Percentiles rank a stretch among this genome's conserved stretches.
These are phyloP conservation scores for Nothoprocta pentlandii DNA, from an alignment of 2,113 vertebrate species.

Conservation along the genomic window DNA sequence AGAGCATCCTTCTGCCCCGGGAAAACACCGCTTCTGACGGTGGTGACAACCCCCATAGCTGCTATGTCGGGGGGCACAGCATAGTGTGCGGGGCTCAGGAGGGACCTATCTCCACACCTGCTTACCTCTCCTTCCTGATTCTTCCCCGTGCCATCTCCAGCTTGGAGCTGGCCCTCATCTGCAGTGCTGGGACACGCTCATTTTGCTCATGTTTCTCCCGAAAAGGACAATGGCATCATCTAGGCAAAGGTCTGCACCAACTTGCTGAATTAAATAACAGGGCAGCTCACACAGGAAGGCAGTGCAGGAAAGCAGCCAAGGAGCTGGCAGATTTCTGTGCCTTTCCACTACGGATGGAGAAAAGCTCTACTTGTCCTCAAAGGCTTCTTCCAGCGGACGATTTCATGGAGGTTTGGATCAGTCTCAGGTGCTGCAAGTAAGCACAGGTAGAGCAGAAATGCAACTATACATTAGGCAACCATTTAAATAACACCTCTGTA, in stretches of 20 bases:
- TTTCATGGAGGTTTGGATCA: conserved; percentile 7
- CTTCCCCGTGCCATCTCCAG: not conserved
- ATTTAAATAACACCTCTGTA: not conserved
- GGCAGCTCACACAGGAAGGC: not conserved
- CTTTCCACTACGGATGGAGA: conserved; percentile 47
- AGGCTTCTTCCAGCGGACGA: conserved; percentile 45
- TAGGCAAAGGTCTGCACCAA: not conserved
- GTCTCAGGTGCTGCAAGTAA: conserved; percentile 6
- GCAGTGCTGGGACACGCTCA: not conserved
- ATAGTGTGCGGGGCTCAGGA: not conserved
- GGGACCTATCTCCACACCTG: fast-evolving
- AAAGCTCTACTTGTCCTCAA: conserved; percentile 25
- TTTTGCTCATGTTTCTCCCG: not conserved
- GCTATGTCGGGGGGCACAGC: not conserved
- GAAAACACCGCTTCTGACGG: not conserved
- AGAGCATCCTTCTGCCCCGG: not conserved
- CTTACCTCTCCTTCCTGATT: not conserved
- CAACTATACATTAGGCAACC: not conserved
- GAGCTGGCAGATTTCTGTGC: conserved; percentile 29
- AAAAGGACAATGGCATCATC: not conserved
- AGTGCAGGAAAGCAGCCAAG: not conserved
- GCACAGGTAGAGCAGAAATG: not conserved
- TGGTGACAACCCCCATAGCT: not conserved
- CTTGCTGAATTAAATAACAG: not conserved
- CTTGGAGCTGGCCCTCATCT: not conserved